Base-by-base conservation (phyloP, 2,113 vertebrate species). In the Hiodon tergisus region DNA sequence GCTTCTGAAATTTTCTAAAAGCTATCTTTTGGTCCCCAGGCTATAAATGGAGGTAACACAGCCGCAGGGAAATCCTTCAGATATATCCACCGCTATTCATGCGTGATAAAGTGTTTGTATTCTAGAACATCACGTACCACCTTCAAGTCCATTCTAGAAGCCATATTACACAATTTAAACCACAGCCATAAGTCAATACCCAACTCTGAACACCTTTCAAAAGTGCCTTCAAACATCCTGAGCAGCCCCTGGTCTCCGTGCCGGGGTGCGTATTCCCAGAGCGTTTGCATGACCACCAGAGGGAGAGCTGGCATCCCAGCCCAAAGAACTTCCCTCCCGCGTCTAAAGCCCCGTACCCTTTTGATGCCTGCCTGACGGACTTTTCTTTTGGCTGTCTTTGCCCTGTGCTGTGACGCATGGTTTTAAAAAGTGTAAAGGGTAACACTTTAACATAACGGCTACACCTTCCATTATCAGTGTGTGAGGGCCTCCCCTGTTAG, bases 131-230 rank as follows among this genome's bases (percentile, higher is more conserved):
- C 31, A 31, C 31, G 31, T 31, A 31, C 31, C 31, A 31, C 31
- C 31, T 31, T 31, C 31, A 31, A 31, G 31, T 31, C 31, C 31
- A 31, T 31, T 31, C 31, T 31, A 31, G 31, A 31, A 31, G 31
- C 31, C 31, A 31, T 31, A 31, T 31, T 31, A 31, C 31, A 31
- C 31, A 31, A 31, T 31, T 31, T 31, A 31, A 31, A 31, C 31
- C 31, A 31, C 31, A 31, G 31, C 72, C 51, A 17, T 6, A 68
- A 31, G 69, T 73, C 77, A 75, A 71, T 11, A 9, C 55, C 6
- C 79, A 78, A 77, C 83, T 77, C 80, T 78, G 76, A 68, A 77
- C 83, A 78, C 74, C 83, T 86, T 88, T 87, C 81, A 83, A 86
- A 84, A 85, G 76, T 77, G 79, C 82, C 78, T 77, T 76, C 67